These are phyloP conservation scores for Hyperoplus immaculatus DNA, from an alignment of 2,797 vertebrate species.

Conservation along the genomic window DNA sequence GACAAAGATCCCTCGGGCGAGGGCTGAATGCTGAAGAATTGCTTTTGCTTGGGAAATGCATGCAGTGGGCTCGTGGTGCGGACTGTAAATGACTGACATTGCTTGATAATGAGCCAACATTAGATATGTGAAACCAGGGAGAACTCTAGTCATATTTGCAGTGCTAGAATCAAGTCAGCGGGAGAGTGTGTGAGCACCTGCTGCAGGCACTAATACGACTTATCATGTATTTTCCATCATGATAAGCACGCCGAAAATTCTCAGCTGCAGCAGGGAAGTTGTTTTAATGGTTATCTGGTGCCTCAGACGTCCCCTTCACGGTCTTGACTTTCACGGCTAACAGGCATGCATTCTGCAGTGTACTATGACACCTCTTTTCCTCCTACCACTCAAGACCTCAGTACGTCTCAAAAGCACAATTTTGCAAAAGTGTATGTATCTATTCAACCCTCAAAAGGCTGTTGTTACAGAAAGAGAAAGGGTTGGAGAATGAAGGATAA, in stretches of 20 bases:
- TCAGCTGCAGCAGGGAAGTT: constrained; percentile 42
- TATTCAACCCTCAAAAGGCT: constrained; percentile 12
- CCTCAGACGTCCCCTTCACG: constrained; percentile 35
- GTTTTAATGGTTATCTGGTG: constrained; percentile 49
- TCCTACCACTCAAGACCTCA: not conserved
- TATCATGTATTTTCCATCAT: constrained; percentile 50
- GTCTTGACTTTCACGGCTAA: constrained; percentile 34
- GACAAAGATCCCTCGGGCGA: constrained; percentile 72
- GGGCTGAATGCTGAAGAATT: constrained; percentile 57
- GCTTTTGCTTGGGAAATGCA: constrained; percentile 65
- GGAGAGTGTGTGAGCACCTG: constrained; percentile 50
- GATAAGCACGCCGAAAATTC: constrained; percentile 49
- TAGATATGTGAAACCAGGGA: constrained; percentile 52
- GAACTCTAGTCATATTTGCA: constrained; percentile 43
- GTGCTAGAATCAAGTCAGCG: constrained; percentile 57
- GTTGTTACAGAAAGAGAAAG: constrained; percentile 6
- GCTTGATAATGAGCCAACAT: constrained; percentile 58
- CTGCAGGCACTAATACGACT: constrained; percentile 55
- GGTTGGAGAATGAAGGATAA: constrained; percentile 5
- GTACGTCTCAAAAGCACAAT: not conserved
- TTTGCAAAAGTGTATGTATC: too few species aligned
- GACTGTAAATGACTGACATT: constrained; percentile 65
- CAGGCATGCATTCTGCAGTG: constrained; percentile 51
- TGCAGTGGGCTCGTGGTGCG: constrained; percentile 50
- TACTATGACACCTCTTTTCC: constrained; percentile 46